Base-by-base conservation (phyloP, 2,797 vertebrate genomes). In the Propithecus deckenii region DNA sequence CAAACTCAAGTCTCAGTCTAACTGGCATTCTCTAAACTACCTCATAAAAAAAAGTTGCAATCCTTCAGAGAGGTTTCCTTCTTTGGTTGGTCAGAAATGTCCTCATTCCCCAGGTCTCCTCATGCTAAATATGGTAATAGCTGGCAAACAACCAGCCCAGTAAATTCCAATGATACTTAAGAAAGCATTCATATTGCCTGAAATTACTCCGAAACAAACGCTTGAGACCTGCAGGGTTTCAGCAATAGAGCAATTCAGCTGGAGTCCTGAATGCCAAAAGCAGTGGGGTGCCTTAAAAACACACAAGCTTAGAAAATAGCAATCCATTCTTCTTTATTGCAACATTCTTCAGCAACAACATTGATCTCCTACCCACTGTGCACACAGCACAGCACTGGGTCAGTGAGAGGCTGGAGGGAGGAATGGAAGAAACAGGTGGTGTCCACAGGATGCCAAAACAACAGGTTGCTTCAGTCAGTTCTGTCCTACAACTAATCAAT, bases 141-240 rank as follows among this genome's bases (percentile, higher is more conserved):
- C 83, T 97, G 98, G 97, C 97, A 97, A 81, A 75, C 84, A 81
- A 85, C 95, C 97, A 97, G 87, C 76, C 57, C 92, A 92, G 95
- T 72, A 93, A 96, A 98, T 98, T 98, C 97, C 97, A 96, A 43
- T 79, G 96, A 89, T 95, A 93, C 97, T 97, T 96, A 88, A 93
- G 96, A 93, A 96, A 96, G 97, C 92, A 95, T 95, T 96, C 96
- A 89, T 74, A 94, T 89, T 88, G 97, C 89, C 93, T 96, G 95
- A 96, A 95, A 97, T 96, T 91, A 91, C 93, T 96, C 95, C 61
- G 93, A 93, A 96, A 85, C 93, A 46, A 94, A 90, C 81, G 90
- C 86, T 93, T 43, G 38, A 89, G 91, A 89, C 80, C 89, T 38
- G 52, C 76, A 59, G 88, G 75, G 71, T 86, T 81, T 91, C 59